Evolutionary conservation across 2,113 vertebrate species (phyloP).

Genomic region (Morone chrysops): DNA sequence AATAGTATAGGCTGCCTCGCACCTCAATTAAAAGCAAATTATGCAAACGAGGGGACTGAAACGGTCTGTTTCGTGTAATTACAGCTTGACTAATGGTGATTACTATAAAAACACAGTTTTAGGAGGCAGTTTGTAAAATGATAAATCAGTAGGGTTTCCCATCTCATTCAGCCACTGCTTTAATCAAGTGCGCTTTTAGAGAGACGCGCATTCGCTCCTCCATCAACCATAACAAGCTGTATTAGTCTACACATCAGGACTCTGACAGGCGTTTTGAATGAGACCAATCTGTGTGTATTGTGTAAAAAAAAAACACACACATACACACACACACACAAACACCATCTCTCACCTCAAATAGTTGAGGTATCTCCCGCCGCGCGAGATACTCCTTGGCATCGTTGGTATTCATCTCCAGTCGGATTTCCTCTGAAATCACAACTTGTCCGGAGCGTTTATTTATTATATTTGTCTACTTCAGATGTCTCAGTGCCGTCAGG

Average conservation of each 20-base stretch:
- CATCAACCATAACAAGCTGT: background rate
- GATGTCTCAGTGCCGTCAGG: conserved; percentile 8
- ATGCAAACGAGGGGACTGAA: background rate
- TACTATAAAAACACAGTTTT: background rate
- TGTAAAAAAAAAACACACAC: background rate
- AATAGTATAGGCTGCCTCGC: background rate
- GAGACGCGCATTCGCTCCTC: background rate
- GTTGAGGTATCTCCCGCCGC: conserved; percentile 94
- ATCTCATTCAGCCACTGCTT: background rate
- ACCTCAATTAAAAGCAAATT: background rate
- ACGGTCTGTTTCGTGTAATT: background rate
- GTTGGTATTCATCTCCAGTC: conserved; percentile 89
- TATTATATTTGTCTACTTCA: background rate
- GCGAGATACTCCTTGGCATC: conserved; percentile 96
- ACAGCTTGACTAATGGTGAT: background rate
- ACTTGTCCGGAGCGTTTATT: conserved; percentile 45
- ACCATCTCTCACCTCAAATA: conserved; percentile 91
- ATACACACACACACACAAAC: background rate
- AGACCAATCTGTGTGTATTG: background rate
- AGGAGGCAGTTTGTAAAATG: background rate
- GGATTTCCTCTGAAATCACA: conserved; percentile 47
- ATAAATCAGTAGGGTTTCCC: background rate
- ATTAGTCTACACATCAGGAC: too few species aligned
- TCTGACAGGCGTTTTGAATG: background rate
- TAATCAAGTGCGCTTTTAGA: background rate